phyloP scores from a whole-genome alignment of 1,140 invertebrate genomes.

The Helicoverpa armigera region DNA sequence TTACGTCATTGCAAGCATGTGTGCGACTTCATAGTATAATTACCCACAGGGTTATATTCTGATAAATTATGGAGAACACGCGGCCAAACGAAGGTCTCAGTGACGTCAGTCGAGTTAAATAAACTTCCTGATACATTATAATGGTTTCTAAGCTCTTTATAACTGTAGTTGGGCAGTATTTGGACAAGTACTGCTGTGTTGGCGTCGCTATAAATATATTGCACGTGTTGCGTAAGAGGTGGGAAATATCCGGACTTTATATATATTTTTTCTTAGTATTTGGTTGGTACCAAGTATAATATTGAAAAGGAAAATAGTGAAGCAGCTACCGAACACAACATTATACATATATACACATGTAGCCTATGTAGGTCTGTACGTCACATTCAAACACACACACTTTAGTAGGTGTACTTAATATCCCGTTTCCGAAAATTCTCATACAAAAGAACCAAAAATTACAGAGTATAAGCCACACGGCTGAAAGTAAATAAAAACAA shows the following conservation, averaged over 20 bases:
- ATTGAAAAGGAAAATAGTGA: no score
- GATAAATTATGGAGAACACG: slow-evolving; percentile 61
- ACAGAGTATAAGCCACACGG: no score
- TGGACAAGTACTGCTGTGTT: not conserved
- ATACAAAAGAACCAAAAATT: no score
- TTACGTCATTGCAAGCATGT: slow-evolving; percentile 59
- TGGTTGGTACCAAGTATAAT: no score
- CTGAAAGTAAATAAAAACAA: no score
- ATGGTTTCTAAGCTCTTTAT: slow-evolving; percentile 10
- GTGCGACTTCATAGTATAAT: slow-evolving; percentile 53
- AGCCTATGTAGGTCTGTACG: no score
- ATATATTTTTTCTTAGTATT: no score
- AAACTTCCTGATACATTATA: slow-evolving; percentile 33
- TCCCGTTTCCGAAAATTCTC: no score
- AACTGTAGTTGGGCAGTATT: slow-evolving; percentile 15
- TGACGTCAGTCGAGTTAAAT: slow-evolving; percentile 20
- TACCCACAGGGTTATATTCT: slow-evolving; percentile 59
- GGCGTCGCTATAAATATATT: not conserved
- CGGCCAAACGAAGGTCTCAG: slow-evolving; percentile 18
- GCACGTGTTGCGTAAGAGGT: not conserved
- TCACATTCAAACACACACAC: no score
- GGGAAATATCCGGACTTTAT: not conserved
- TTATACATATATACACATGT: no score
- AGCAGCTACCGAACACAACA: no score
- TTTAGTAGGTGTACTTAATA: no score